phyloP scores from a whole-genome alignment of 1,140 invertebrate genomes.

The Caenorhabditis tropicalis region DNA sequence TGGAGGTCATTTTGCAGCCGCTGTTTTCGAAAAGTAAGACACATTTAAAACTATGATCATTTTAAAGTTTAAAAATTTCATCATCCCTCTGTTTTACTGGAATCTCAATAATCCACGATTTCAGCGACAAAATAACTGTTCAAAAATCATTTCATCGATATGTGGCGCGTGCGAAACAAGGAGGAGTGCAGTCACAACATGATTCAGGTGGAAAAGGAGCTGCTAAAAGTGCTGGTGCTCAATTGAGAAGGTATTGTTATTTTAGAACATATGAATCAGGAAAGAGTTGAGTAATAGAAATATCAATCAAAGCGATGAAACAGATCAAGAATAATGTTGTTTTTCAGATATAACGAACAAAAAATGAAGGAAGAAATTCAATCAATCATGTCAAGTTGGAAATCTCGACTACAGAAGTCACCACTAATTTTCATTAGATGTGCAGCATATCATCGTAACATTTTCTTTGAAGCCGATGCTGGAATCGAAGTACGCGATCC shows the following conservation, averaged over 20 bases:
- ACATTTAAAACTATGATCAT: too few relatives aligned
- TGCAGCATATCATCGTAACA: constrained; percentile 76
- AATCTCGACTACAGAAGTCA: constrained; percentile 78
- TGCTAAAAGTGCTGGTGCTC: constrained; percentile 83
- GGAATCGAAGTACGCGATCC: constrained; percentile 74
- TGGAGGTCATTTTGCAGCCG: constrained; percentile 56
- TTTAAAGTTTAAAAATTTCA: too few relatives aligned
- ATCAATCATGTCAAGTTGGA: constrained; percentile 80
- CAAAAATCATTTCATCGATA: constrained; percentile 90
- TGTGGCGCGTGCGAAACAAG: constrained; percentile 83
- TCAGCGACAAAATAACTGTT: constrained; percentile 71
- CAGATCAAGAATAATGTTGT: too few relatives aligned
- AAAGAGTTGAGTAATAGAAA: too few relatives aligned
- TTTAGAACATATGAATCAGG: constrained; percentile 75
- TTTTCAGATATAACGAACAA: constrained; percentile 49
- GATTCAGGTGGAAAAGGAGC: constrained; percentile 77
- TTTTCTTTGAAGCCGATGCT: constrained; percentile 2
- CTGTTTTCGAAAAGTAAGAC: constrained; percentile 50
- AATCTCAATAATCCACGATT: too few relatives aligned
- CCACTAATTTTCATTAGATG: constrained; percentile 83
- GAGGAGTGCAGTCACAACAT: constrained; percentile 79
- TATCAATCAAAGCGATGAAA: background rate
- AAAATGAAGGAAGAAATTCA: constrained; percentile 73
- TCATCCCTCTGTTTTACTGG: too few relatives aligned
- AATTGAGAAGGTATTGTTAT: constrained; percentile 78